Evolutionary conservation across 2,888 invertebrate genomes (phyloP).

Genomic region (Muschampia plurimacula): DNA sequence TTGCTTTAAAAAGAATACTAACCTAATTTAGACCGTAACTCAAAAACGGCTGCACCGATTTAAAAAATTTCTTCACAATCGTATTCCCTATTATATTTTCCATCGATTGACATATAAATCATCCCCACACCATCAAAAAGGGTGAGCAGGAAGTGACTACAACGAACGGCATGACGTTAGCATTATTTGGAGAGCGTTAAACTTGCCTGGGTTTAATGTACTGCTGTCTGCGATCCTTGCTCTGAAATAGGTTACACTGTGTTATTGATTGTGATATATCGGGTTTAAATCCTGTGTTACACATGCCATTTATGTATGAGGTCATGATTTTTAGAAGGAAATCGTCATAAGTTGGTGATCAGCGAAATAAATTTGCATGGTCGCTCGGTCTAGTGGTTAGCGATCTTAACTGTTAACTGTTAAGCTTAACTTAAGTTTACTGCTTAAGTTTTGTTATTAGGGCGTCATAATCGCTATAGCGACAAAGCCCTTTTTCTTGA

Average conservation of each 20-base stretch:
- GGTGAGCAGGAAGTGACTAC: slow-evolving; percentile 35
- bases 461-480: no score
- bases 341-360: not conserved
- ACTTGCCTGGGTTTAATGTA: slow-evolving; percentile 23
- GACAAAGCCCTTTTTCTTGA: no score
- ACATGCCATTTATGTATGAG: not conserved
- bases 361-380: no score
- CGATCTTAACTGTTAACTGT: no score
- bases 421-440: no score
- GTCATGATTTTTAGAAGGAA: not conserved
- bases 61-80: slow-evolving; percentile 22
- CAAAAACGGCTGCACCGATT: slow-evolving; percentile 31
- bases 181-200: slow-evolving; percentile 19
- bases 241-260: not conserved
- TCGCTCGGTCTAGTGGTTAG: no score
- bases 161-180: slow-evolving; percentile 27
- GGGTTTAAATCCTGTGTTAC: not conserved
- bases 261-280: slow-evolving; percentile 23
- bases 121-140: slow-evolving; percentile 12
- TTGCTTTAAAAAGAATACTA: not conserved
- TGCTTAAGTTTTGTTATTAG: no score
- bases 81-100: slow-evolving; percentile 28
- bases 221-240: not conserved
- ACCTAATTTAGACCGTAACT: slow-evolving; percentile 18
- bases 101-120: slow-evolving; percentile 27